Evolutionary conservation across 2,797 vertebrate genomes (phyloP).

Genomic region (Psittacula derbiana): DNA sequence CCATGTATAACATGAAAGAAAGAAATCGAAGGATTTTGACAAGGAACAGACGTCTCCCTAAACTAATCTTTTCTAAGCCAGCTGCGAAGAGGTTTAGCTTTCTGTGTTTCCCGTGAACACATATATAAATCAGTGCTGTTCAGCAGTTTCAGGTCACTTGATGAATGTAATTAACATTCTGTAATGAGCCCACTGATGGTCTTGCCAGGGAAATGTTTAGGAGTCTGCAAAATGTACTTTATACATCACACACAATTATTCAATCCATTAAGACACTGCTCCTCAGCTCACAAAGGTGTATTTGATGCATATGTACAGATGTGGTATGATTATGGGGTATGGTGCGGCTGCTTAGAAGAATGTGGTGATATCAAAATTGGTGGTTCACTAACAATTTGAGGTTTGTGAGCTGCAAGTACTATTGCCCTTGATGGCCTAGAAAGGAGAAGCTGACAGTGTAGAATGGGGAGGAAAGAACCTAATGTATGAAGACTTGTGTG

Average conservation of each 20-base stretch:
- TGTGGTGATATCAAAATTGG: background rate
- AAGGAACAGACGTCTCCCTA: conserved; percentile 28
- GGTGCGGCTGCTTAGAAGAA: background rate
- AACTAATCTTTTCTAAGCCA: conserved; percentile 42
- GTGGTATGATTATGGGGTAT: background rate
- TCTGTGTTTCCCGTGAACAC: conserved; percentile 26
- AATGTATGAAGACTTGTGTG: conserved; percentile 67
- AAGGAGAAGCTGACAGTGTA: conserved; percentile 70
- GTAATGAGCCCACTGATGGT: background rate
- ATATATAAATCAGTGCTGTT: background rate
- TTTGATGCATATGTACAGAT: background rate
- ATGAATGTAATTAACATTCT: conserved; percentile 24
- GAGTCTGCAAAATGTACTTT: conserved; percentile 1
- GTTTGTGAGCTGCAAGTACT: conserved; percentile 78
- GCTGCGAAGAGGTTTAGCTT: conserved; percentile 5
- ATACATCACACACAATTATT: background rate
- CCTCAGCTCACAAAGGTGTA: background rate
- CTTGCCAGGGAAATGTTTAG: conserved; percentile 4
- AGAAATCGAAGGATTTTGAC: conserved; percentile 58
- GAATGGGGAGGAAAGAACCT: conserved; percentile 51
- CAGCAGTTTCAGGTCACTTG: conserved; percentile 29
- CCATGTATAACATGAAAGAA: conserved; percentile 12
- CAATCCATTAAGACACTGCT: background rate
- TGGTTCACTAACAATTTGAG: conserved; percentile 73
- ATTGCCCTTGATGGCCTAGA: conserved; percentile 75